phyloP scores from a whole-genome alignment of 2,888 invertebrate genomes.

The Odontocolon sp. region DNA sequence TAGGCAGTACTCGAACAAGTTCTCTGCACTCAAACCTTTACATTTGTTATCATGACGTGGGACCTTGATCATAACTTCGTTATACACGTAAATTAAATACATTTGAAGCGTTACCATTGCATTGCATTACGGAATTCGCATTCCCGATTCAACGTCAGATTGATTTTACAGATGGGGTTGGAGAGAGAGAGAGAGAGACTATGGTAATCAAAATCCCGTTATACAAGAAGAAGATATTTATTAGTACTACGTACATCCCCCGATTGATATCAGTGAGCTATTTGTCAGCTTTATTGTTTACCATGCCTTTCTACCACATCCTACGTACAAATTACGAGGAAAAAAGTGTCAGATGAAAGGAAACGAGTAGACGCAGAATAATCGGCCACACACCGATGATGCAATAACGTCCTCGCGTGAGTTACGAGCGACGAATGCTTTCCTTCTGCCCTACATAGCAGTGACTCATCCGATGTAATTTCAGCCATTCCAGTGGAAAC shows the following conservation, averaged over 20 bases:
- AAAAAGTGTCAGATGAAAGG: constrained; percentile 14
- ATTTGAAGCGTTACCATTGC: no score
- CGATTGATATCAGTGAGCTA: constrained; percentile 27
- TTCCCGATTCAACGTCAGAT: background rate
- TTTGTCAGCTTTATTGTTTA: constrained; percentile 64
- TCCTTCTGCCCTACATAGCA: background rate
- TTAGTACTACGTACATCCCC: constrained; percentile 4
- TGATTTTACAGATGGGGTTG: background rate
- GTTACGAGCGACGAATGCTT: constrained; percentile 31
- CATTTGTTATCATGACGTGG: background rate
- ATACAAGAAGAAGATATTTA: constrained; percentile 15
- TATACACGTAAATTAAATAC: background rate
- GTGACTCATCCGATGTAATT: background rate
- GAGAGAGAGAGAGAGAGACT: background rate
- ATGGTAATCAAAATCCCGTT: background rate
- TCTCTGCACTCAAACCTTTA: constrained; percentile 2
- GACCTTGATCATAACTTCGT: constrained; percentile 1
- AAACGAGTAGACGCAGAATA: constrained; percentile 29
- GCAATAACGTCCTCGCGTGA: constrained; percentile 47
- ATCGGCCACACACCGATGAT: constrained; percentile 33
- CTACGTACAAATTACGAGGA: constrained; percentile 62
- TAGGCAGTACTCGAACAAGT: background rate
- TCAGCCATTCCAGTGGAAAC: background rate
- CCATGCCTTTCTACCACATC: constrained; percentile 50
- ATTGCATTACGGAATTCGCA: background rate